Percentiles rank a stretch among this genome's conserved stretches.
phyloP scores from a whole-genome alignment of 2,888 invertebrate species.

The Ichneumoninae sp. region DNA sequence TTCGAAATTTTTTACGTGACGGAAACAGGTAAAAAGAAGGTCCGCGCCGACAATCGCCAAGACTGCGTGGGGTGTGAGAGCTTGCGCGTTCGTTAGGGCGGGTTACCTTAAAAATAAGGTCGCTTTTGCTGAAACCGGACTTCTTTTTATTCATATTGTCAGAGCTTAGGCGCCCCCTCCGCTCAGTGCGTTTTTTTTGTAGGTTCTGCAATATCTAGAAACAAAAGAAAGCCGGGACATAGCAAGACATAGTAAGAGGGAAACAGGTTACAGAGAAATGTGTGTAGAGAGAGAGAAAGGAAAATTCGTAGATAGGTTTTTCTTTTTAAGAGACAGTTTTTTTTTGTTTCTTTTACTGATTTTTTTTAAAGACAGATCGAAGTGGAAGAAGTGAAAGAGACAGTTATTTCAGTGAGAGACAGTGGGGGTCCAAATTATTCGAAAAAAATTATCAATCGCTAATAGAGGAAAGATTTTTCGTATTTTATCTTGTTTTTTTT shows the following conservation, averaged over 20 bases:
- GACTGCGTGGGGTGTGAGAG: conserved; percentile 78
- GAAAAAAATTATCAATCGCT: conserved; percentile 31
- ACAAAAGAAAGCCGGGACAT: conserved; percentile 90
- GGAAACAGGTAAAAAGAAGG: conserved; percentile 65
- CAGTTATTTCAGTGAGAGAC: conserved; percentile 44
- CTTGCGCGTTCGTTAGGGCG: conserved; percentile 85
- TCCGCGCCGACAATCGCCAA: conserved; percentile 57
- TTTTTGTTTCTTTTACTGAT: conserved; percentile 32
- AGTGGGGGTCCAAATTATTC: conserved; percentile 39
- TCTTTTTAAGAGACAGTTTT: conserved; percentile 13
- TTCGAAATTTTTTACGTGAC: conserved; percentile 68
- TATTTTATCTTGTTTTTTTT: not conserved
- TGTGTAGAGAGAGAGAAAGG: conserved; percentile 77
- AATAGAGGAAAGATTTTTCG: conserved; percentile 28
- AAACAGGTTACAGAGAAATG: conserved; percentile 82
- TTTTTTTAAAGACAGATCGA: conserved; percentile 21
- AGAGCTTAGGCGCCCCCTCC: conserved; percentile 98
- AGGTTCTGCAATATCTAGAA: conserved; percentile 99
- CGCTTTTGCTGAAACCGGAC: conserved; percentile 97
- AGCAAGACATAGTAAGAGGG: conserved; percentile 91
- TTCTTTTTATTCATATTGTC: conserved; percentile 95
- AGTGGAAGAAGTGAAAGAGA: conserved; percentile 45
- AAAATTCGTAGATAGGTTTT: conserved; percentile 64
- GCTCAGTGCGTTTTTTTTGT: conserved; percentile 99
- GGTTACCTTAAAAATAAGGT: conserved; percentile 99